Percentiles rank a stretch among this genome's conserved stretches.
Evolutionary conservation across 64 coral and sea anemone genomes (phyloP).

Genomic region (Astreopora myriophthalma): DNA sequence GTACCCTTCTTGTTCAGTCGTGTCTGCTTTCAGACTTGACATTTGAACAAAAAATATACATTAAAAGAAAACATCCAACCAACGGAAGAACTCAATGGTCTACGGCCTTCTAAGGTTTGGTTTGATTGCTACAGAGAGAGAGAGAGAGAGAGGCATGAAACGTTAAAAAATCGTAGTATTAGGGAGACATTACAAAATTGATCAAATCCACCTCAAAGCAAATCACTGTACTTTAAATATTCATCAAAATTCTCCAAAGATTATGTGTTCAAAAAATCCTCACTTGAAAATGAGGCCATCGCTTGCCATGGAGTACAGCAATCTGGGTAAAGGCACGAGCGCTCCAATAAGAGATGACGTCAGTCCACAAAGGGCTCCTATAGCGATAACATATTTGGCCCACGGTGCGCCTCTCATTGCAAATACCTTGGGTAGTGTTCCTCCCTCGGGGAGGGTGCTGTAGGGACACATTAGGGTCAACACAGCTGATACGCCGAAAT

Average conservation of each 20-base stretch:
- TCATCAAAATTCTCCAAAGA: background rate
- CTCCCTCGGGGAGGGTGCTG: conserved; percentile 19
- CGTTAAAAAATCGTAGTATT: too few relatives aligned
- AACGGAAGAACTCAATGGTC: too few relatives aligned
- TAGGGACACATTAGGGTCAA: conserved; percentile 70
- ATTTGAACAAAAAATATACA: too few relatives aligned
- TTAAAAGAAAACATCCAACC: too few relatives aligned
- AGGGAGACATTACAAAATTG: too few relatives aligned
- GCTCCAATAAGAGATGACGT: background rate
- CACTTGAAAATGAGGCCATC: conserved; percentile 69
- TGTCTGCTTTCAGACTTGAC: too few relatives aligned
- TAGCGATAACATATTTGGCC: conserved; percentile 58
- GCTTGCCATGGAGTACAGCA: conserved; percentile 73
- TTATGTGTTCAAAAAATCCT: background rate
- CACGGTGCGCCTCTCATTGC: conserved; percentile 3
- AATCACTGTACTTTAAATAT: too few relatives aligned
- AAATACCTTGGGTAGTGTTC: conserved; percentile 59
- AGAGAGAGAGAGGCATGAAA: too few relatives aligned
- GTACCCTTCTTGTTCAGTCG: too few relatives aligned
- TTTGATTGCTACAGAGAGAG: too few relatives aligned
- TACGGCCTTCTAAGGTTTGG: too few relatives aligned
- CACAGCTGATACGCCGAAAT: conserved; percentile 47
- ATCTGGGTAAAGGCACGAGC: conserved; percentile 1
- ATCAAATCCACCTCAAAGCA: too few relatives aligned
- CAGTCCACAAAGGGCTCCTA: conserved; percentile 53